Conservation (phyloP, 2,888 invertebrate species). For the Atrina japonica region DNA sequence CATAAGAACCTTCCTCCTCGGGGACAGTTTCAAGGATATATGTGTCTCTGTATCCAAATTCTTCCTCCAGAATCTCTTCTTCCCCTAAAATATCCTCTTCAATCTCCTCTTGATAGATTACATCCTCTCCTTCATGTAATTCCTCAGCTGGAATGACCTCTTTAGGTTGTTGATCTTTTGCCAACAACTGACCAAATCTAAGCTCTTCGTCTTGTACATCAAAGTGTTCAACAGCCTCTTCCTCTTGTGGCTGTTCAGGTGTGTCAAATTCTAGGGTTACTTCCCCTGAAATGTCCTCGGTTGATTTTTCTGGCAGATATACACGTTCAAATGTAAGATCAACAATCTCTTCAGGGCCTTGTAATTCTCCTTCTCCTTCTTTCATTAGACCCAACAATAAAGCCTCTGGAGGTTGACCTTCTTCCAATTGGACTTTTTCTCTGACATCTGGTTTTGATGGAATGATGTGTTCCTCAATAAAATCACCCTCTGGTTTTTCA, state of each 20-base stretch:
- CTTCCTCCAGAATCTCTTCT: constrained; percentile 28
- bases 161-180: too few species aligned
- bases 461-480: constrained; percentile 19
- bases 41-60: constrained; percentile 30
- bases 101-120: constrained; percentile 42
- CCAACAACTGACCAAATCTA: background rate
- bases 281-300: background rate
- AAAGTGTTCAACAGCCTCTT: constrained; percentile 23
- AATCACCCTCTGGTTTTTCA: constrained; percentile 16
- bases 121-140: background rate
- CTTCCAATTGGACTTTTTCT: constrained; percentile 15
- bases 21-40: constrained; percentile 41
- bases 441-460: constrained; percentile 16
- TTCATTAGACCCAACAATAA: background rate
- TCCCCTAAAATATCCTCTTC: constrained; percentile 27
- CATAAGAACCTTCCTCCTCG: constrained; percentile 32
- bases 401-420: constrained; percentile 20
- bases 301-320: constrained; percentile 1
- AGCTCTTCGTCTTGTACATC: background rate
- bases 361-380: background rate
- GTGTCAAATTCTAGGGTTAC: constrained; percentile 2
- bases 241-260: constrained; percentile 18
- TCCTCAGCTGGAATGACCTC: background rate
- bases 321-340: constrained; percentile 12
- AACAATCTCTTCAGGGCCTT: background rate